Percentiles rank a stretch among this genome's conserved stretches.
phyloP scores from a whole-genome alignment of 2,113 vertebrate genomes.

The Limanda limanda region DNA sequence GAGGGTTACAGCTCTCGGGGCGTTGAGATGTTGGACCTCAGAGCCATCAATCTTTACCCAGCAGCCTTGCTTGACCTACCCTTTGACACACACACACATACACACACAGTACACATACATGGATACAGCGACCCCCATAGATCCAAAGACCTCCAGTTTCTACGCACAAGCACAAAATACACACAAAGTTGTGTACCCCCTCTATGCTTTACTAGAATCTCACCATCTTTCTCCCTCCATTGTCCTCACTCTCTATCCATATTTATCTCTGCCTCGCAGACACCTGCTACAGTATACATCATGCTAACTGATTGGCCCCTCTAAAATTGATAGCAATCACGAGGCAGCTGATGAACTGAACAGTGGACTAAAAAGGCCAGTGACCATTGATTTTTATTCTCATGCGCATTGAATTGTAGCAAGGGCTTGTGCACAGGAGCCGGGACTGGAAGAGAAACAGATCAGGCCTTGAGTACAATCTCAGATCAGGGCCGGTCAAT shows the following conservation, averaged over 20 bases:
- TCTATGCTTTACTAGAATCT: slow-evolving; percentile 18
- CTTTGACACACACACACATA: slow-evolving; percentile 47
- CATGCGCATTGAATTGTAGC: slow-evolving; percentile 64
- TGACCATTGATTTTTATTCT: slow-evolving; percentile 71
- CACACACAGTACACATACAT: slow-evolving; percentile 15
- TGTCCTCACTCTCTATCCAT: slow-evolving; percentile 24
- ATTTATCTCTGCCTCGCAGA: slow-evolving; percentile 60
- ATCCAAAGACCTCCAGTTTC: neutral
- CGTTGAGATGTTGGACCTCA: slow-evolving; percentile 67
- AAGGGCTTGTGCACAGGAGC: slow-evolving; percentile 53
- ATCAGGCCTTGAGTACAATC: slow-evolving; percentile 40
- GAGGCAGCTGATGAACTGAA: slow-evolving; percentile 66
- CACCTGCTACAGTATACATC: slow-evolving; percentile 60
- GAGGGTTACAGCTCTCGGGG: slow-evolving; percentile 73
- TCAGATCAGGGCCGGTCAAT: slow-evolving; percentile 73
- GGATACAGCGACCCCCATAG: neutral
- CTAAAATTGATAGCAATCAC: slow-evolving; percentile 72
- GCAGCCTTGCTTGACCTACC: slow-evolving; percentile 68
- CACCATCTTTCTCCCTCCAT: slow-evolving; percentile 25
- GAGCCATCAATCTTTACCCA: slow-evolving; percentile 78
- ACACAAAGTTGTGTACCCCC: neutral
- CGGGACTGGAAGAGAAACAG: slow-evolving; percentile 67
- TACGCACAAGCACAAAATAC: slow-evolving; percentile 7
- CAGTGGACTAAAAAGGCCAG: slow-evolving; percentile 59
- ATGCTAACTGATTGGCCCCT: slow-evolving; percentile 60